Evolutionary conservation across 23 tunicate species (phyloP).

Genomic region (Ascidia mentula): DNA sequence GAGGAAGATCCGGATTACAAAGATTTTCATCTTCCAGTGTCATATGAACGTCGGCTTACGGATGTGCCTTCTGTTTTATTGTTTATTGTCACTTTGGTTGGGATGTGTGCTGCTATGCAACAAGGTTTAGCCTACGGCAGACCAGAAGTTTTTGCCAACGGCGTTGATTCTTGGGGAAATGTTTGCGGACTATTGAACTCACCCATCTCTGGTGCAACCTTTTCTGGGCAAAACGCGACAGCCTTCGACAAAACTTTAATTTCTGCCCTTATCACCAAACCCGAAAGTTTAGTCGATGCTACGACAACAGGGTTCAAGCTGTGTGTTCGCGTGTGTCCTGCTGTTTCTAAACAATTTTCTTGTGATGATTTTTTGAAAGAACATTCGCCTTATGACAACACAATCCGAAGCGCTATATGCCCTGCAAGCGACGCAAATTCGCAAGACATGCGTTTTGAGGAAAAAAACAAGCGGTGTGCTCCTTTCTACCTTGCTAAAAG

Average conservation of each 20-base stretch:
- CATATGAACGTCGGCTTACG: conserved; percentile 27
- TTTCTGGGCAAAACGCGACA: conserved; percentile 59
- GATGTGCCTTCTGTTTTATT: conserved; percentile 60
- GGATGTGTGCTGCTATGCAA: conserved; percentile 73
- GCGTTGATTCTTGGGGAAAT: conserved; percentile 76
- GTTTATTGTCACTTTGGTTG: conserved; percentile 42
- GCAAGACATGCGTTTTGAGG: conserved; percentile 31
- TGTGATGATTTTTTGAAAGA: conserved; percentile 42
- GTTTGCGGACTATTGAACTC: conserved; percentile 58
- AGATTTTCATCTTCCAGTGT: conserved; percentile 65
- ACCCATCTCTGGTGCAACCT: background rate
- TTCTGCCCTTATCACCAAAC: conserved; percentile 44
- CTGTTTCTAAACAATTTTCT: conserved; percentile 24
- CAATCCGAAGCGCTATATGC: background rate
- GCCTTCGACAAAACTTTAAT: conserved; percentile 34
- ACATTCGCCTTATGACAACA: conserved; percentile 25
- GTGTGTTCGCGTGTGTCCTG: conserved; percentile 65
- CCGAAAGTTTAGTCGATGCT: conserved; percentile 10
- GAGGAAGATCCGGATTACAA: conserved; percentile 88
- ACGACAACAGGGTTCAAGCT: conserved; percentile 7
- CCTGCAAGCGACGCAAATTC: background rate
- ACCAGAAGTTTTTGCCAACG: conserved; percentile 60
- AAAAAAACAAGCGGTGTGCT: conserved; percentile 54
- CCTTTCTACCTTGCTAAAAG: conserved; percentile 30
- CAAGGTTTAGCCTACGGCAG: conserved; percentile 49